Evolutionary conservation across 2,888 invertebrate species (phyloP).

Genomic region (Sphaerophoria taeniata): DNA sequence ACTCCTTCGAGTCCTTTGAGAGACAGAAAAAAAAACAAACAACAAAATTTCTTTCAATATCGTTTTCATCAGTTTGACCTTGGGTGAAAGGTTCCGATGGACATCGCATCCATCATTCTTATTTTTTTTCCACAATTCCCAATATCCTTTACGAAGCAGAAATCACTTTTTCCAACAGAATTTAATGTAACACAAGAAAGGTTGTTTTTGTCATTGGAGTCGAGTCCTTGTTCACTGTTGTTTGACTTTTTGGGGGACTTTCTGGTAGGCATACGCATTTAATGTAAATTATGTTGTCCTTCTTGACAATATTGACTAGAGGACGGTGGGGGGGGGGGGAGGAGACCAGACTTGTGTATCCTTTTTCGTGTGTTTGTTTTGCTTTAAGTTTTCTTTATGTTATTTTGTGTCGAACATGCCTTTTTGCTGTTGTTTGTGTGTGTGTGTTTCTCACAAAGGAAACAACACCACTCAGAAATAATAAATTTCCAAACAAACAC

Average conservation of each 20-base stretch:
- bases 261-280: slow-evolving; percentile 27
- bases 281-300: slow-evolving; percentile 44
- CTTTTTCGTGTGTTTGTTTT: slow-evolving; percentile 44
- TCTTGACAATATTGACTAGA: neutral
- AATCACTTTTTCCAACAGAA: slow-evolving; percentile 59
- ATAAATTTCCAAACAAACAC: slow-evolving; percentile 49
- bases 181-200: slow-evolving; percentile 61
- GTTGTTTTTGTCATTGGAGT: slow-evolving; percentile 25
- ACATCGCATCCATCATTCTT: too few species aligned
- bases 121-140: too few species aligned
- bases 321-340: neutral
- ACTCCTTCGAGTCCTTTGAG: too few species aligned
- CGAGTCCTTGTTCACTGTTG: slow-evolving; percentile 63
- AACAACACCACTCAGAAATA: slow-evolving; percentile 12
- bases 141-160: too few species aligned
- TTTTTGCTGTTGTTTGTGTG: slow-evolving; percentile 32
- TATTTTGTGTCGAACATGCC: slow-evolving; percentile 40
- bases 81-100: too few species aligned
- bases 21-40: too few species aligned
- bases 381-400: slow-evolving; percentile 30
- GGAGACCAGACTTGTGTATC: slow-evolving; percentile 10
- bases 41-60: too few species aligned
- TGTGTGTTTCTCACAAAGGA: slow-evolving; percentile 17
- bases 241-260: slow-evolving; percentile 64
- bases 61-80: too few species aligned